Conservation (phyloP, 30 jellyfish, hydroid and myxozoan genomes). For the Turritopsis rubra region DNA sequence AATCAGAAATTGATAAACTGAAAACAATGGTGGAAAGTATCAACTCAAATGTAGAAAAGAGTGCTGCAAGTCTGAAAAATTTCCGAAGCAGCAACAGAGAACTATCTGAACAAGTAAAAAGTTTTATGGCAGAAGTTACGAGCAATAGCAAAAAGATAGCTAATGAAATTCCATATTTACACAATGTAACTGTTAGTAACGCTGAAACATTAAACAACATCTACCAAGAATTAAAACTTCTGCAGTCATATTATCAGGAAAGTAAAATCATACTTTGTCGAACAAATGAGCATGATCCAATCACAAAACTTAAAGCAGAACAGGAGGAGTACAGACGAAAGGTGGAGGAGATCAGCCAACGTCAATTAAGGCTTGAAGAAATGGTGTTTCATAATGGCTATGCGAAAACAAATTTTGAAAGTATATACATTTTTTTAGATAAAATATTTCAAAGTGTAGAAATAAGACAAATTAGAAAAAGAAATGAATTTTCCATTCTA, state of each 20-base stretch:
- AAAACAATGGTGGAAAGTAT: neutral
- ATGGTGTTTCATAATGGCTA: neutral
- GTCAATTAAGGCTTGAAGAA: neutral
- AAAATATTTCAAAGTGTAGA: neutral
- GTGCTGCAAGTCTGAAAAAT: neutral
- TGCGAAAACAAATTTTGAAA: neutral
- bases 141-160: neutral
- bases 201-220: neutral
- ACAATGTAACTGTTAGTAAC: neutral
- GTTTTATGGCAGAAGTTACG: neutral
- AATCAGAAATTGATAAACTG: neutral
- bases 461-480: no score
- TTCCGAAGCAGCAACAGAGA: neutral
- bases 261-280: neutral
- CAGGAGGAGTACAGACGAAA: neutral
- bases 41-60: neutral
- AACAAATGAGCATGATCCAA: neutral
- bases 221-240: neutral
- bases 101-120: neutral
- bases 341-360: neutral
- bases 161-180: neutral
- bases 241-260: neutral
- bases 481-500: no score
- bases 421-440: neutral
- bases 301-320: neutral